These are phyloP conservation scores for Watsonalla cultraria DNA, from an alignment of 2,888 invertebrate genomes.

Conservation along the genomic window DNA sequence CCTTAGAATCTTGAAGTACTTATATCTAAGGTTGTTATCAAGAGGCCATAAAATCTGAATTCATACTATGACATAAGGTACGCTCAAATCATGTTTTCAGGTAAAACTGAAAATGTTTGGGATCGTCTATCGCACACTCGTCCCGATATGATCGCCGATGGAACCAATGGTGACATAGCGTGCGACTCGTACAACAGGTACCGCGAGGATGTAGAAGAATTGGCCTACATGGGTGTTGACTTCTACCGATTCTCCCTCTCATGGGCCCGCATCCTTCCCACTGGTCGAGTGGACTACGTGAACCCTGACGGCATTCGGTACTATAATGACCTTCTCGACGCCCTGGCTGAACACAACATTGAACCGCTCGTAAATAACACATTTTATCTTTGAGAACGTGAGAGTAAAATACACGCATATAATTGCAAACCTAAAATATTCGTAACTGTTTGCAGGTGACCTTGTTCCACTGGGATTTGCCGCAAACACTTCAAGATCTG, in stretches of 20 bases:
- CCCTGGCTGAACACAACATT: conserved; percentile 80
- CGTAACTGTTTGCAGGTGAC: conserved; percentile 64
- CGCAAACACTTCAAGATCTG: conserved; percentile 76
- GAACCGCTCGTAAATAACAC: conserved; percentile 74
- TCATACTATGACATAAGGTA: too few species aligned
- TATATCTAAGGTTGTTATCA: neutral
- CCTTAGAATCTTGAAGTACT: neutral
- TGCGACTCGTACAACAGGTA: conserved; percentile 84
- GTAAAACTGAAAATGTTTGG: conserved; percentile 82
- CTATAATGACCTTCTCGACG: conserved; percentile 82
- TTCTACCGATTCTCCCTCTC: conserved; percentile 80
- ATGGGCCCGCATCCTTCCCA: conserved; percentile 82
- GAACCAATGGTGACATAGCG: conserved; percentile 82
- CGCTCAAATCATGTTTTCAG: conserved; percentile 38
- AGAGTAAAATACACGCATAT: neutral
- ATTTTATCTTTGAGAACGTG: neutral
- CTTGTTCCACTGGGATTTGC: conserved; percentile 84
- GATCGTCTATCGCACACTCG: conserved; percentile 73
- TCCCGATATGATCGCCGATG: conserved; percentile 80
- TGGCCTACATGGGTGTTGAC: conserved; percentile 73
- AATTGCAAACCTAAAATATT: neutral
- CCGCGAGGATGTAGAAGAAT: conserved; percentile 76
- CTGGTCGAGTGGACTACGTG: conserved; percentile 73
- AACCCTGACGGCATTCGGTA: conserved; percentile 81
- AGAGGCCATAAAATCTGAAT: neutral